These are phyloP conservation scores for Arizona elegans DNA, from an alignment of 2,113 vertebrate species.

Conservation along the genomic window DNA sequence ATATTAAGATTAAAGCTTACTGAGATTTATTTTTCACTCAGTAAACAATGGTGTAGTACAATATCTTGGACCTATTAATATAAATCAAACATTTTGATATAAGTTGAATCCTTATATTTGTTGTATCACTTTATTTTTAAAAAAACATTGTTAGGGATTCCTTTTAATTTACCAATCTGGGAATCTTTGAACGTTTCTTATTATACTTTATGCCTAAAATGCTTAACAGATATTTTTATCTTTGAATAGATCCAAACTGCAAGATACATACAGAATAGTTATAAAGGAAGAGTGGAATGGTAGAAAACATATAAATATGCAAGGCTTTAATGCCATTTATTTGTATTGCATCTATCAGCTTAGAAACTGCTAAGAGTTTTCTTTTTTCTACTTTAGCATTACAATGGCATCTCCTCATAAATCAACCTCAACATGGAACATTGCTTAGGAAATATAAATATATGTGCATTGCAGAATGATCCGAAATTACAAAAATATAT, in stretches of 20 bases:
- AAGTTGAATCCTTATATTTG: not conserved
- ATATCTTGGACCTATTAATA: not conserved
- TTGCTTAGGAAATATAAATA: slow-evolving; percentile 77
- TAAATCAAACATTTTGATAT: not conserved
- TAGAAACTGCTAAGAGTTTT: slow-evolving; percentile 76
- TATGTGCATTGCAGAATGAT: slow-evolving; percentile 73
- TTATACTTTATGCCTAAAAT: not conserved
- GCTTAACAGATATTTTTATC: not conserved
- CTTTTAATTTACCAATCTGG: slow-evolving; percentile 10
- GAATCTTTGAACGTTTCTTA: slow-evolving; percentile 6
- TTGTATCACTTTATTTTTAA: not conserved
- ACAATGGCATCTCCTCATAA: slow-evolving; percentile 70
- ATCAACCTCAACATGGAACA: slow-evolving; percentile 69
- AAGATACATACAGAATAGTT: slow-evolving; percentile 27
- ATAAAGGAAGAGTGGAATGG: slow-evolving; percentile 35
- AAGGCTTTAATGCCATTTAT: slow-evolving; percentile 63
- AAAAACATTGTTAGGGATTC: slow-evolving; percentile 8
- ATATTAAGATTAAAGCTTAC: not conserved
- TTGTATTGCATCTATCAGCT: slow-evolving; percentile 70
- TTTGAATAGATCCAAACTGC: slow-evolving; percentile 3
- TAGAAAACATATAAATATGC: slow-evolving; percentile 59
- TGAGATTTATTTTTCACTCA: not conserved
- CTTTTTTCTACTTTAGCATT: slow-evolving; percentile 69
- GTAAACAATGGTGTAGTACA: not conserved
- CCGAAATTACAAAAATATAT: slow-evolving; percentile 76